Percentiles rank a stretch among this genome's conserved stretches.
phyloP scores from a whole-genome alignment of 2,888 invertebrate genomes.

The Agrilus mali region DNA sequence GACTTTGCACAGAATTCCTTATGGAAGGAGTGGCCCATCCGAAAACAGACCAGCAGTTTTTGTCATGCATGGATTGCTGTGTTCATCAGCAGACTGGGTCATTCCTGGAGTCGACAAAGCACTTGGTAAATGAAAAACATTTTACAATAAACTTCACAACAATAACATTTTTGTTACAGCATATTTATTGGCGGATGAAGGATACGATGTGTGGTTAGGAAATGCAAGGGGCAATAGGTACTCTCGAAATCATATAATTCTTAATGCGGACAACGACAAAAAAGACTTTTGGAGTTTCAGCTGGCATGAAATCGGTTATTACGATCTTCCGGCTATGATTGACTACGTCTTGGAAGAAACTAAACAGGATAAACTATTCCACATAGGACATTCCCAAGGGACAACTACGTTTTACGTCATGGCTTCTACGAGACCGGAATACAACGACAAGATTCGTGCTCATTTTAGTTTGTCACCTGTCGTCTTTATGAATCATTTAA shows the following conservation, averaged over 20 bases:
- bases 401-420: too few relatives aligned
- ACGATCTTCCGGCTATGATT: conserved; percentile 71
- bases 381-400: too few relatives aligned
- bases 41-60: too few relatives aligned
- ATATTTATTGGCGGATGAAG: conserved; percentile 34
- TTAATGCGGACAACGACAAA: conserved; percentile 14
- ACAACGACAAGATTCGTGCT: too few relatives aligned
- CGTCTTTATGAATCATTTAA: conserved; percentile 40
- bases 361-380: conserved; percentile 39
- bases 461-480: conserved; percentile 61
- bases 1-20: too few relatives aligned
- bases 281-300: conserved; percentile 36
- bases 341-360: conserved; percentile 53
- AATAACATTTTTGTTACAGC: conserved; percentile 21
- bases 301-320: conserved; percentile 71
- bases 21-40: too few relatives aligned
- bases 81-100: conserved; percentile 38
- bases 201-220: conserved; percentile 42
- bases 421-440: too few relatives aligned
- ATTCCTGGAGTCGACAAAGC: conserved; percentile 34
- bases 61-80: too few relatives aligned
- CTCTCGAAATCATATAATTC: conserved; percentile 35
- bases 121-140: conserved; percentile 11
- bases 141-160: too few relatives aligned
- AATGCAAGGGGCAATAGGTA: conserved; percentile 48